Conservation (phyloP, 2,888 invertebrate species). For the Ceramica pisi region DNA sequence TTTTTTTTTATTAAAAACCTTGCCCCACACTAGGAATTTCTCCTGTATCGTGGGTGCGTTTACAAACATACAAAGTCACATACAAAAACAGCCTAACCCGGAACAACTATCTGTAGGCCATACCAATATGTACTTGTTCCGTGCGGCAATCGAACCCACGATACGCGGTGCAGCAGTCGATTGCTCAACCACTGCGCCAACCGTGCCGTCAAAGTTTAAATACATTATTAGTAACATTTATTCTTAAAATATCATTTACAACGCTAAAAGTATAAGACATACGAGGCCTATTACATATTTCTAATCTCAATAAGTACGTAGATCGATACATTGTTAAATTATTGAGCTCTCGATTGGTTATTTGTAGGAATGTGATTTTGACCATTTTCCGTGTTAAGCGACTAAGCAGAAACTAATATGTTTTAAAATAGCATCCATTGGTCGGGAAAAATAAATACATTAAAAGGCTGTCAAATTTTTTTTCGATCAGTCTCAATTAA, state of each 20-base stretch:
- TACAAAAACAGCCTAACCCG: too few relatives aligned
- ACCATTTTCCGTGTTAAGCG: conserved; percentile 20
- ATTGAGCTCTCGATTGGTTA: conserved; percentile 66
- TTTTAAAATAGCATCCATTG: background rate
- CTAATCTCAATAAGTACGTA: conserved; percentile 78
- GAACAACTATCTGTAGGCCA: too few relatives aligned
- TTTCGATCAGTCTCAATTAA: background rate
- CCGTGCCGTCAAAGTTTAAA: too few relatives aligned
- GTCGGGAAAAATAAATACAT: background rate
- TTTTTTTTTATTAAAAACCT: too few relatives aligned
- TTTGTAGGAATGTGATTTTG: conserved; percentile 70
- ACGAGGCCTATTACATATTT: conserved; percentile 39
- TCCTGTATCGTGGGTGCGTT: too few relatives aligned
- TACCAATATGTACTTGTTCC: too few relatives aligned
- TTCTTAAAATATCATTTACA: background rate
- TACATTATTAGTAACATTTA: background rate
- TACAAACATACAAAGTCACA: too few relatives aligned
- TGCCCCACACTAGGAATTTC: too few relatives aligned
- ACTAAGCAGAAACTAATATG: background rate
- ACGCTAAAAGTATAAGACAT: conserved; percentile 31
- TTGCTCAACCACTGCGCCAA: too few relatives aligned
- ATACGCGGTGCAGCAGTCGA: too few relatives aligned
- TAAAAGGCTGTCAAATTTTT: conserved; percentile 1
- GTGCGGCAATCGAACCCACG: too few relatives aligned
- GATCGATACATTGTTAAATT: conserved; percentile 45